phyloP scores from a whole-genome alignment of 1,140 invertebrate species.

The Lysiphlebus fabarum region DNA sequence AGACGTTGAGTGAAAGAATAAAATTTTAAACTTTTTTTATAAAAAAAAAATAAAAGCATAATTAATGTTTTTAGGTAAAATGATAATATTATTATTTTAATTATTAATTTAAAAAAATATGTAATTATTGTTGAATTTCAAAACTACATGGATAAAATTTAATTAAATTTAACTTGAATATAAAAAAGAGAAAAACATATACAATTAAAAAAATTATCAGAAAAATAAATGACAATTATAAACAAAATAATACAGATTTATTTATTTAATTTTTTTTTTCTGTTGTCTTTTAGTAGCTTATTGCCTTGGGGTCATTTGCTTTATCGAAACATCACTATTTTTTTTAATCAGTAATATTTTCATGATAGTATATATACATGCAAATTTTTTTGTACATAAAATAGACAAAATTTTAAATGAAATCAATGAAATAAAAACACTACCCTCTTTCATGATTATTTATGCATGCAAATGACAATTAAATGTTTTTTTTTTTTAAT shows the following conservation, averaged over 20 bases:
- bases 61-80: too few species aligned
- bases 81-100: not conserved
- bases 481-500: constrained; percentile 10
- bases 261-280: not conserved
- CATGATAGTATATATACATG: constrained; percentile 4
- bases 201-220: not conserved
- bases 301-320: too few species aligned
- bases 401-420: constrained; percentile 11
- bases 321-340: too few species aligned
- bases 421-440: constrained; percentile 12
- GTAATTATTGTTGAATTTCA: too few species aligned
- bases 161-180: too few species aligned
- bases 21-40: too few species aligned
- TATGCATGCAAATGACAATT: constrained; percentile 17
- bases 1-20: too few species aligned
- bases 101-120: not conserved
- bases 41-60: too few species aligned
- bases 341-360: too few species aligned
- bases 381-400: constrained; percentile 9
- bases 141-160: too few species aligned
- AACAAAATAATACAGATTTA: not conserved
- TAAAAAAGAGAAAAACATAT: too few species aligned
- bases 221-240: not conserved
- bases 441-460: not conserved
- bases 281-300: not conserved